Percentiles rank a stretch among this genome's conserved stretches.
Evolutionary conservation across 2,888 invertebrate species (phyloP).

Genomic region (Chloroclystis v-ata): DNA sequence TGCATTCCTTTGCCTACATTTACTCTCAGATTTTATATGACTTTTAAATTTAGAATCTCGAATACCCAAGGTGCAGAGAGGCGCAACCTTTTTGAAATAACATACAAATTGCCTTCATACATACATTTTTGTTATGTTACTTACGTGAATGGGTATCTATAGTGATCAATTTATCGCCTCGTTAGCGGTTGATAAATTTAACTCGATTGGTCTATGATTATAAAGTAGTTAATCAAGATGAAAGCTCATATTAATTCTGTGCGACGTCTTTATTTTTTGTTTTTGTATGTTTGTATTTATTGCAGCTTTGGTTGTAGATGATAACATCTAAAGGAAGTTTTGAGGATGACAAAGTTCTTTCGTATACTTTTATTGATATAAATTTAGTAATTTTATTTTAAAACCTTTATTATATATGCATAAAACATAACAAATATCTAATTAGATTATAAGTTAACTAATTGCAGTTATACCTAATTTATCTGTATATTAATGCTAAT

Average conservation of each 20-base stretch:
- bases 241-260: slow-evolving; percentile 56
- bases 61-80: slow-evolving; percentile 35
- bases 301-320: slow-evolving; percentile 18
- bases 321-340: slow-evolving; percentile 2
- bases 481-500: too few relatives aligned
- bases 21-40: too few relatives aligned
- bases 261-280: slow-evolving; percentile 41
- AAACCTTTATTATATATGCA: too few relatives aligned
- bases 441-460: too few relatives aligned
- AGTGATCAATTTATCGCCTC: slow-evolving; percentile 70
- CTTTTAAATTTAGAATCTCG: too few relatives aligned
- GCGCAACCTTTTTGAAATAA: slow-evolving; percentile 61
- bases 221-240: slow-evolving; percentile 64
- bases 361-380: too few relatives aligned
- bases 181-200: slow-evolving; percentile 66
- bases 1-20: too few relatives aligned
- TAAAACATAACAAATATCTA: too few relatives aligned
- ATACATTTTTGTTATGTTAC: slow-evolving; percentile 66
- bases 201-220: slow-evolving; percentile 62
- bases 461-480: too few relatives aligned
- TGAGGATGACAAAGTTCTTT: not conserved
- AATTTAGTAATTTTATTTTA: too few relatives aligned
- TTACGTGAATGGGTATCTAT: slow-evolving; percentile 63
- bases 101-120: slow-evolving; percentile 64
- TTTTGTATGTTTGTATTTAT: slow-evolving; percentile 23